Evolutionary conservation across 2,797 vertebrate genomes (phyloP), one percentile per base, ranked within the genome.

Genomic region (Babyrousa celebensis): DNA sequence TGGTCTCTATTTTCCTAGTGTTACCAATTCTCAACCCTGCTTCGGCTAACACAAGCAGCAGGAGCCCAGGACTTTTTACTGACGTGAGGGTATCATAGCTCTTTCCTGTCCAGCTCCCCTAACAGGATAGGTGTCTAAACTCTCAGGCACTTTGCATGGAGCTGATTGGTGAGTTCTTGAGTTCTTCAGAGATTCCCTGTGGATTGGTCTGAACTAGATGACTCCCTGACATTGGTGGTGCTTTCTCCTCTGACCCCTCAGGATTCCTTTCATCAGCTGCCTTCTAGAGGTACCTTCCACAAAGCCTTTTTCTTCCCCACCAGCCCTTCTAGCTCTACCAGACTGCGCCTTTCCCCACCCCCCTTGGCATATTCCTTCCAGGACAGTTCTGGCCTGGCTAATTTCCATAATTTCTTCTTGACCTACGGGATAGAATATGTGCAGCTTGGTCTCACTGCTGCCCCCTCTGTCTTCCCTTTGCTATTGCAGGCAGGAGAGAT

Each of bases 261-360:
- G 80, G 29, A 85, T 87, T 87, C 10, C 21, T 82, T 91, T 89
- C 63, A 91, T 68, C 54, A 86, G 10, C 32, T 79, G 27, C 32
- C 15, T 70, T 79, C 36, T 48, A 5, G 12, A 78, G 36, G 10
- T 20, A 40, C 12, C 27, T 12, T 25, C 20, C 48, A 29, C 27
- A 74, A 20, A 86, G 4, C 16, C 12, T 23, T 60, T 32, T 72
- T 72, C 71, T 79, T 27, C 48, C 21, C 48, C 21, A 9, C 25
- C 52, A 15, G 23, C 4, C 9, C n/a, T 6, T 74, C 21, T 43
- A 62, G 8, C 17, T 6, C 27, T 48, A 84, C 56, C 20, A 52
- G 43, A 20, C 36, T 23, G 25, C 2, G 18, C 10, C 43, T 10
- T 48, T 5, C 43, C 43, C 43, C 6, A 10, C 43, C 43, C 36